Percentiles rank a stretch among this genome's conserved stretches.
phyloP scores from a whole-genome alignment of 2,888 invertebrate genomes.

The Brachyptera risi region DNA sequence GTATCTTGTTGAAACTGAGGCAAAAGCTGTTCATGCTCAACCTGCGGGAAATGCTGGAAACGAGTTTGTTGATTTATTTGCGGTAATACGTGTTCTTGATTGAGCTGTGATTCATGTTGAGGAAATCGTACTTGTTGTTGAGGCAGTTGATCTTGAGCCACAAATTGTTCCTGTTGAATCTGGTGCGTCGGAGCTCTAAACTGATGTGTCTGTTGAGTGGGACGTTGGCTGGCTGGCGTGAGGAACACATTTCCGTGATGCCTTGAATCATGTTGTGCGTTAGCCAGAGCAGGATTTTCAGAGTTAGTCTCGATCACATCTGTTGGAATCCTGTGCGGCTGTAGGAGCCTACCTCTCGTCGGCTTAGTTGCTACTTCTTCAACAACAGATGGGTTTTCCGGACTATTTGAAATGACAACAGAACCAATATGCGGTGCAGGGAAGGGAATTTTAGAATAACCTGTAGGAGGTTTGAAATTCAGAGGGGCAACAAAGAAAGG shows the following conservation, averaged over 20 bases:
- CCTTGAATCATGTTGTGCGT: no score
- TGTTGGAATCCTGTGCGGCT: no score
- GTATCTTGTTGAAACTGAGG: background rate
- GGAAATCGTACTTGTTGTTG: background rate
- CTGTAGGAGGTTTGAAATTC: conserved; percentile 77
- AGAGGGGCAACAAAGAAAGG: conserved; percentile 84
- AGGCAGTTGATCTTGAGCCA: background rate
- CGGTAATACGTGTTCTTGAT: background rate
- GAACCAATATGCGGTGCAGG: conserved; percentile 85
- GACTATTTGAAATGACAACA: conserved; percentile 61
- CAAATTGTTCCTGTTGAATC: background rate
- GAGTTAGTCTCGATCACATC: no score
- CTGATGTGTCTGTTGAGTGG: no score
- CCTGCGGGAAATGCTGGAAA: conserved; percentile 15
- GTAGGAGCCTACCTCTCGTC: conserved; percentile 24
- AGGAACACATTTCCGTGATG: conserved; percentile 6
- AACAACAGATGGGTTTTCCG: conserved; percentile 40
- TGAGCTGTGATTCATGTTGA: background rate
- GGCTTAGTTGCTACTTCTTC: no score
- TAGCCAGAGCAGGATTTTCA: no score
- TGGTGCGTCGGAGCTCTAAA: background rate
- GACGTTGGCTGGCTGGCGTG: background rate
- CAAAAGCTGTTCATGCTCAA: conserved; percentile 6
- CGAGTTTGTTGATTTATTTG: background rate
- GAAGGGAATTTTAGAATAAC: conserved; percentile 80